A percentile compares a stretch with the other conserved stretches of the same genome.
Conservation (phyloP, 2,888 invertebrate genomes). For the Melanophora roralis region DNA sequence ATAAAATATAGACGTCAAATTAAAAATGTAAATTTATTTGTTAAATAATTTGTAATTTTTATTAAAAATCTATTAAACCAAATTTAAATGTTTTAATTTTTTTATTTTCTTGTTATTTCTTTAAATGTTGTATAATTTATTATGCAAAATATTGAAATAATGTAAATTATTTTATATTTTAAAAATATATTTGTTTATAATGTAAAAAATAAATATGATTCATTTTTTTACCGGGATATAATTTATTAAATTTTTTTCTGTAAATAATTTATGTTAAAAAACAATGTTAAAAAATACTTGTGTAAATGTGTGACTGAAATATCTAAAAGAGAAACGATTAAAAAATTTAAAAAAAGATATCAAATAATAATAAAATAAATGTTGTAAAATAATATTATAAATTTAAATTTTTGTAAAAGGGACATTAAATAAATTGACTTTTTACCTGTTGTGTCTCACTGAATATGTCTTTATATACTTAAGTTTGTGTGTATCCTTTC, state of each 20-base stretch:
- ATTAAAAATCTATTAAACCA: slow-evolving; percentile 12
- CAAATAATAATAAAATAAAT: background rate
- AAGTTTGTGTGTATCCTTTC: background rate
- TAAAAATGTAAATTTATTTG: slow-evolving; percentile 49
- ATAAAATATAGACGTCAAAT: slow-evolving; percentile 1
- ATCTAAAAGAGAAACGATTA: background rate
- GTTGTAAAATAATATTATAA: background rate
- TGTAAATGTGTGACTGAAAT: slow-evolving; percentile 32
- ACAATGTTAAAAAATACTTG: background rate
- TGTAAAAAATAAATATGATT: background rate
- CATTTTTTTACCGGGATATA: slow-evolving; percentile 12
- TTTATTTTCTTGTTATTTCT: slow-evolving; percentile 21
- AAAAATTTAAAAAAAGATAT: background rate
- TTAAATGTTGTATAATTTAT: slow-evolving; percentile 48
- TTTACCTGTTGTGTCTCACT: background rate
- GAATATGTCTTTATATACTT: background rate
- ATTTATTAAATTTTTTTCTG: too few species aligned
- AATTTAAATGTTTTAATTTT: slow-evolving; percentile 50
- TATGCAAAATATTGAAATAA: slow-evolving; percentile 43
- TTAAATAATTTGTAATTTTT: slow-evolving; percentile 15
- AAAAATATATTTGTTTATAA: slow-evolving; percentile 26
- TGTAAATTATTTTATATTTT: background rate
- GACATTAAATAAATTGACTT: background rate
- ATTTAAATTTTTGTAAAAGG: background rate
- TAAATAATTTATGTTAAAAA: slow-evolving; percentile 26